These are phyloP conservation scores for Xerus inauris DNA, from an alignment of 2,113 vertebrate genomes.

Conservation along the genomic window DNA sequence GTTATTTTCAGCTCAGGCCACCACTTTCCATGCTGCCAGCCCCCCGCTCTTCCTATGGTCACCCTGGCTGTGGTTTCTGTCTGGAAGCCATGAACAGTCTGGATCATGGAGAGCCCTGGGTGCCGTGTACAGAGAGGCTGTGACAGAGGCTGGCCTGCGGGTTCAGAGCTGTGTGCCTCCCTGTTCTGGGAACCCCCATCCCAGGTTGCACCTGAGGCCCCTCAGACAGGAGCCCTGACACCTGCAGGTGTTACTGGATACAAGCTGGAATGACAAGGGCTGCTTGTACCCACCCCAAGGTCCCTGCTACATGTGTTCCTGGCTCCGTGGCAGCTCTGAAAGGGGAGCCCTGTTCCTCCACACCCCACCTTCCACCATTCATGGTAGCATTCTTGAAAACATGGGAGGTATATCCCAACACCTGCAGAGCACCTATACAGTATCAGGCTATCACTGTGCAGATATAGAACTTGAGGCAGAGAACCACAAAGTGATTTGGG, in stretches of 20 bases:
- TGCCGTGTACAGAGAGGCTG: fast-evolving
- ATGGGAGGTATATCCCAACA: fast-evolving
- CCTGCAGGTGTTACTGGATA: neutral
- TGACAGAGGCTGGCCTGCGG: neutral
- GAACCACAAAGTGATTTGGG: neutral
- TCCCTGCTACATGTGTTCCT: fast-evolving
- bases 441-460: fast-evolving
- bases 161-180: neutral
- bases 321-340: fast-evolving
- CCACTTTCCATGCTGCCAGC: neutral
- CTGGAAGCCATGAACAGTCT: neutral
- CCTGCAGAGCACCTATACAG: neutral
- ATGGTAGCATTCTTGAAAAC: neutral
- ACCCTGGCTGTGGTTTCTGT: neutral
- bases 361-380: neutral
- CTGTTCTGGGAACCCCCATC: neutral
- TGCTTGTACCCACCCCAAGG: fast-evolving
- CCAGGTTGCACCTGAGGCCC: neutral
- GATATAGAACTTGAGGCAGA: neutral
- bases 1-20: slow-evolving; percentile 12
- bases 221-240: neutral
- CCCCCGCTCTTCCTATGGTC: neutral
- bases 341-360: neutral
- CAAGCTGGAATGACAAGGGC: neutral
- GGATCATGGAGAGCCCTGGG: neutral